Evolutionary conservation across 2,888 invertebrate species (phyloP).

Genomic region (Bedellia somnulentella): DNA sequence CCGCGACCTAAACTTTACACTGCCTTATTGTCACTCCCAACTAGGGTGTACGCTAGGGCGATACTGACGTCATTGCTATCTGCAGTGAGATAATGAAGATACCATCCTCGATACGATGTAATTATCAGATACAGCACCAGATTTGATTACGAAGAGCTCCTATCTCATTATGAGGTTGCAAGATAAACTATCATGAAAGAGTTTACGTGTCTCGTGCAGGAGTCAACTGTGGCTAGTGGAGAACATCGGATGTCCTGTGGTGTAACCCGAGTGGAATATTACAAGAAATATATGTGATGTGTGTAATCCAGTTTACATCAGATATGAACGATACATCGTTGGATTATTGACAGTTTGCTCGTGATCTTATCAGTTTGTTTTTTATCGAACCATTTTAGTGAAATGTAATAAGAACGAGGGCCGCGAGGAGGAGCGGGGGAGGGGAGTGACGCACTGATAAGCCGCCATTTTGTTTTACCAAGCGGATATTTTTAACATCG

Average conservation of each 20-base stretch:
- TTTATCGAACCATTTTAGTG: conserved; percentile 48
- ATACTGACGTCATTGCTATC: no score
- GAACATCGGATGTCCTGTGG: no score
- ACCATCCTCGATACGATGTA: conserved; percentile 43
- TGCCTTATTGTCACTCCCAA: no score
- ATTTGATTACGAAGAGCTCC: conserved; percentile 45
- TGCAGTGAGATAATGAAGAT: conserved; percentile 38
- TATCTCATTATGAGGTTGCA: conserved; percentile 26
- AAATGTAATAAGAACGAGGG: conserved; percentile 28
- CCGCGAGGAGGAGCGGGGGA: not conserved
- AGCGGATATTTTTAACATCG: no score
- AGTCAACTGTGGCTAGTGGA: conserved; percentile 3
- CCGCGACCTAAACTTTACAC: no score
- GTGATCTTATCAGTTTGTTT: conserved; percentile 52
- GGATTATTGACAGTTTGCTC: conserved; percentile 47
- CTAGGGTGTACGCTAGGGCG: no score
- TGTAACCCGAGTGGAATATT: no score
- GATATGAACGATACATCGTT: conserved; percentile 18
- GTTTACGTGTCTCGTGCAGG: conserved; percentile 12
- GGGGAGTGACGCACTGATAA: conserved; percentile 32
- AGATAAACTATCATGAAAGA: conserved; percentile 11
- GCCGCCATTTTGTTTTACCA: conserved; percentile 49
- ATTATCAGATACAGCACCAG: conserved; percentile 53
- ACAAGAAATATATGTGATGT: no score
- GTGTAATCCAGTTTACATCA: conserved; percentile 4